These are phyloP conservation scores for Labrus mixtus DNA, from an alignment of 2,113 vertebrate species.

Conservation along the genomic window DNA sequence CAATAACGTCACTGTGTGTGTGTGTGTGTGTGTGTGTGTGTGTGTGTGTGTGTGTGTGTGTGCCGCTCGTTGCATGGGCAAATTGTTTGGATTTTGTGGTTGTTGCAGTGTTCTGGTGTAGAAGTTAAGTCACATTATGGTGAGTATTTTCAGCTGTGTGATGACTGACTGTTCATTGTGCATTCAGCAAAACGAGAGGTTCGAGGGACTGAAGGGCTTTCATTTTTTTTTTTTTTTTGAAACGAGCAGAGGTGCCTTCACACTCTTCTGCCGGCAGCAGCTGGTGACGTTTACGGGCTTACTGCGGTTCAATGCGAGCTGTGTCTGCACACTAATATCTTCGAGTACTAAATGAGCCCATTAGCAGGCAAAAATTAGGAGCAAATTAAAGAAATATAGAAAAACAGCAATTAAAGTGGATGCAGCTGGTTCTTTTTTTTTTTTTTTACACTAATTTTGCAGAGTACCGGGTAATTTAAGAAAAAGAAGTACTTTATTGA, in stretches of 20 bases:
- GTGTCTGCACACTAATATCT: neutral
- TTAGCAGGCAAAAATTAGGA: neutral
- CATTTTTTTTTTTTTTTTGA: too few relatives aligned
- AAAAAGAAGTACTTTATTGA: too few relatives aligned
- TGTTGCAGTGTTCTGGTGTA: constrained; percentile 16
- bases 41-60: constrained; percentile 21
- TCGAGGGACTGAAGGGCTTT: constrained; percentile 23
- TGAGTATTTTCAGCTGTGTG: constrained; percentile 28
- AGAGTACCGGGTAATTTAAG: too few relatives aligned
- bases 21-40: constrained; percentile 29
- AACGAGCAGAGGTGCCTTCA: constrained; percentile 1
- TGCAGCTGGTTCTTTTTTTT: neutral
- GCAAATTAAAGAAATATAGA: neutral
- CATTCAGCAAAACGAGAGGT: constrained; percentile 31
- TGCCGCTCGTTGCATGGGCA: constrained; percentile 28
- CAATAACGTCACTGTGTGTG: constrained; percentile 23
- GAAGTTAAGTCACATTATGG: constrained; percentile 16
- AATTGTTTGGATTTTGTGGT: constrained; percentile 26
- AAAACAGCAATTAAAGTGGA: neutral
- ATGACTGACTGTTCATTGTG: constrained; percentile 4
- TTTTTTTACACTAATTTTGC: too few relatives aligned
- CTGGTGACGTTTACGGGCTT: neutral
- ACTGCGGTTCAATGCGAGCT: neutral
- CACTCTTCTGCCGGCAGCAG: neutral
- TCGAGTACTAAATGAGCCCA: neutral